phyloP scores from a whole-genome alignment of 1,140 invertebrate species.

The Pogonomyrmex californicus region DNA sequence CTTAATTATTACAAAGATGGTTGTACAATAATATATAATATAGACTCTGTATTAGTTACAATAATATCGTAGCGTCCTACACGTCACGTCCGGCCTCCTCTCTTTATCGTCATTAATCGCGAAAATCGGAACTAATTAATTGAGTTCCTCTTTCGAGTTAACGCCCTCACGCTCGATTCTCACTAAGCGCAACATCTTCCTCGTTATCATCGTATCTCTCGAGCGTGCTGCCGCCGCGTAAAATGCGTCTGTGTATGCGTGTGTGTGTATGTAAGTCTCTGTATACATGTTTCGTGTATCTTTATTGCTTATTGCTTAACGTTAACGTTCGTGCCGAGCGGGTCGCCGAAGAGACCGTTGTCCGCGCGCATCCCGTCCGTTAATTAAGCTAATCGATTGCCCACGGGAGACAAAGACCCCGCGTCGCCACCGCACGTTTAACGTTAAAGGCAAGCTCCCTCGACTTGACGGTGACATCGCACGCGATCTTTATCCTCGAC shows the following conservation, averaged over 20 bases:
- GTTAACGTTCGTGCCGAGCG: constrained; percentile 57
- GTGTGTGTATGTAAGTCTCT: constrained; percentile 34
- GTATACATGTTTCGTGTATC: constrained; percentile 69
- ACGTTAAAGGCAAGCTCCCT: not conserved
- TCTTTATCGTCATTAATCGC: constrained; percentile 44
- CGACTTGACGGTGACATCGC: constrained; percentile 10
- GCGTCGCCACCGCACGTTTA: constrained; percentile 11
- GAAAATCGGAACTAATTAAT: constrained; percentile 54
- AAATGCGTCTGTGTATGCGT: constrained; percentile 33
- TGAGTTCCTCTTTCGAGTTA: constrained; percentile 56
- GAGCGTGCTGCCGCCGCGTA: constrained; percentile 60
- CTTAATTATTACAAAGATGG: constrained; percentile 82
- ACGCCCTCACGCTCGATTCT: constrained; percentile 65
- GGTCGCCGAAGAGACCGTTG: constrained; percentile 41
- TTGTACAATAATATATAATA: constrained; percentile 84
- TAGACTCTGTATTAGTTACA: constrained; percentile 85
- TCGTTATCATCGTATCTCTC: constrained; percentile 60
- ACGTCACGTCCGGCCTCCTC: constrained; percentile 47
- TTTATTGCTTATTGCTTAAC: constrained; percentile 84
- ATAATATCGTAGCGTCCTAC: constrained; percentile 80
- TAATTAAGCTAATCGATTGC: constrained; percentile 26
- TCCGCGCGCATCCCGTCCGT: not conserved
- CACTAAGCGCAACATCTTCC: constrained; percentile 66
- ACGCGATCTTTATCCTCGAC: constrained; percentile 33
- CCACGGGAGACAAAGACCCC: not conserved